Percentiles rank a stretch among this genome's conserved stretches.
Conservation (phyloP, 2,113 vertebrate genomes). For the Piaya cayana region DNA sequence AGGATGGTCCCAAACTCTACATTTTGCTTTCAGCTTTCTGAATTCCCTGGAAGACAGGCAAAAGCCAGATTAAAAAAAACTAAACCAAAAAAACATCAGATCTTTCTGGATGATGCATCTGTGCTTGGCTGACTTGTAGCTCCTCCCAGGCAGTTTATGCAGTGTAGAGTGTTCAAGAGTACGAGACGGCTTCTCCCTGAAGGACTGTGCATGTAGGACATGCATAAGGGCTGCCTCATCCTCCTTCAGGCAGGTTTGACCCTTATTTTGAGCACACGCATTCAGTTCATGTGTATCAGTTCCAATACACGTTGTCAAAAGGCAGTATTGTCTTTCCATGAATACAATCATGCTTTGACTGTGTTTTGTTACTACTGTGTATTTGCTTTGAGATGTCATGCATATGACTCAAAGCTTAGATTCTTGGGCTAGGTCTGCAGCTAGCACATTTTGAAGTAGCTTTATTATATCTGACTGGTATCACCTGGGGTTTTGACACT, state of each 20-base stretch:
- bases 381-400: background rate
- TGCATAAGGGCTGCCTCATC: background rate
- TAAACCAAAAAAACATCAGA: background rate
- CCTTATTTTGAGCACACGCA: background rate
- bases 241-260: background rate
- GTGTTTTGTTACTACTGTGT: background rate
- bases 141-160: background rate
- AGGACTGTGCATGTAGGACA: background rate
- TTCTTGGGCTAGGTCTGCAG: background rate
- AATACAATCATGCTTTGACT: background rate
- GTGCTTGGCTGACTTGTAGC: background rate
- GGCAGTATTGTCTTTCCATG: background rate
- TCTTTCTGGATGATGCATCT: accelerated
- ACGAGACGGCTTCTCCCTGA: background rate
- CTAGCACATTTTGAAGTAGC: background rate
- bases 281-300: background rate
- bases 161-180: background rate
- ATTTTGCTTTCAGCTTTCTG: background rate
- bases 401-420: background rate
- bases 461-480: background rate
- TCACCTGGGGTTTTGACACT: background rate
- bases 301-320: background rate
- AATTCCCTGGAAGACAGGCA: background rate
- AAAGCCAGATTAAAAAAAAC: background rate
- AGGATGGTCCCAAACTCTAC: background rate